A percentile compares a stretch with the other conserved stretches of the same genome.
Conservation (phyloP, 1,140 invertebrate genomes). For the Drosophila equinoxialis region DNA sequence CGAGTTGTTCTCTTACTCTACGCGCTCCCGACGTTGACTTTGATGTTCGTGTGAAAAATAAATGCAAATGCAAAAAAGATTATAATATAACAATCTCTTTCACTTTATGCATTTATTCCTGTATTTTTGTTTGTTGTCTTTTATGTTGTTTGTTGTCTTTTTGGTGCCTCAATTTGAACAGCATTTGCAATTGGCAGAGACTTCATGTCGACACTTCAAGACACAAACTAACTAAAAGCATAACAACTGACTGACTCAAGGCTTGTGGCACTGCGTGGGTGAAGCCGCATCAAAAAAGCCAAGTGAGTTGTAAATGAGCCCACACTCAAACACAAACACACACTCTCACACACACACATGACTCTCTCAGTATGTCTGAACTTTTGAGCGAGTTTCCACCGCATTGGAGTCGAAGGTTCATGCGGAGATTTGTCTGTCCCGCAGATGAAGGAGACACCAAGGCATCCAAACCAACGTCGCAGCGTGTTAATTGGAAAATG, state of each 20-base stretch:
- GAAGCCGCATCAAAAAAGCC: constrained; percentile 33
- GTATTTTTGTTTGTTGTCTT: constrained; percentile 10
- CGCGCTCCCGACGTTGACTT: constrained; percentile 17
- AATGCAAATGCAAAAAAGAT: constrained; percentile 34
- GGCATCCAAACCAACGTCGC: constrained; percentile 27
- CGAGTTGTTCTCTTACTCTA: constrained; percentile 16
- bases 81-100: constrained; percentile 17
- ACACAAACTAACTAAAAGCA: constrained; percentile 33
- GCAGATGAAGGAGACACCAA: constrained; percentile 54
- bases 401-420: constrained; percentile 52
- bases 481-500: constrained; percentile 74
- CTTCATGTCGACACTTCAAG: constrained; percentile 73
- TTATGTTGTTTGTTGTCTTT: constrained; percentile 6
- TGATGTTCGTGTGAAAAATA: constrained; percentile 44
- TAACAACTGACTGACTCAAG: not conserved
- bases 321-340: constrained; percentile 49
- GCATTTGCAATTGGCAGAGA: constrained; percentile 75
- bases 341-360: not conserved
- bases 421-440: constrained; percentile 54
- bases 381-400: constrained; percentile 17
- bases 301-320: constrained; percentile 59
- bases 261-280: constrained; percentile 32
- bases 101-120: constrained; percentile 5
- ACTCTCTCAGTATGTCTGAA: not conserved
- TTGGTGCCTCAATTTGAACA: constrained; percentile 36